These are phyloP conservation scores for Clistopyga incitator DNA, from an alignment of 2,888 invertebrate species.

Conservation along the genomic window DNA sequence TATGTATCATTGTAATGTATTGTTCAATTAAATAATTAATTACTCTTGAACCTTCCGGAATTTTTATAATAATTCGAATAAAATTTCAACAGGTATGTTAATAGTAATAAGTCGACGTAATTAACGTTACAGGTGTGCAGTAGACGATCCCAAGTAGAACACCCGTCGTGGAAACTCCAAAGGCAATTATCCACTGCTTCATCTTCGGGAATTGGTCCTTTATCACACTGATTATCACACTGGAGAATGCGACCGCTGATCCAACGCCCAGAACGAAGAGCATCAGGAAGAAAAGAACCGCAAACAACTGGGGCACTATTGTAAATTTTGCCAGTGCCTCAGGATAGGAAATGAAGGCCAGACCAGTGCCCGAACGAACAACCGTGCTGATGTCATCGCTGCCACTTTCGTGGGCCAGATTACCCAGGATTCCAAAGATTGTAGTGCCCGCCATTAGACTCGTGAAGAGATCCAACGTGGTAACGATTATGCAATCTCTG, in stretches of 20 bases:
- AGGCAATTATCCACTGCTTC: constrained; percentile 87
- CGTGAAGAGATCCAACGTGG: constrained; percentile 92
- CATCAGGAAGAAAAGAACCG: constrained; percentile 86
- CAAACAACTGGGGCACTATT: constrained; percentile 88
- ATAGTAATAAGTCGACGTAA: not conserved
- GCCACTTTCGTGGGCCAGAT: constrained; percentile 89
- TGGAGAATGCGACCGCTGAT: constrained; percentile 90
- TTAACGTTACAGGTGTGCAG: constrained; percentile 88
- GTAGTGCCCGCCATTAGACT: constrained; percentile 93
- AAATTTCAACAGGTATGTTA: not conserved
- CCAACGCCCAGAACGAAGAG: constrained; percentile 92
- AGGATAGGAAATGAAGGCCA: constrained; percentile 94
- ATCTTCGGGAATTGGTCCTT: constrained; percentile 88
- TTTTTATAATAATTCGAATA: not conserved
- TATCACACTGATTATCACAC: constrained; percentile 89
- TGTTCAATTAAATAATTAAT: not conserved
- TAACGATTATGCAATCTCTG: constrained; percentile 91
- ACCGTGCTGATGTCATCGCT: constrained; percentile 87
- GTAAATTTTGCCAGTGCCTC: constrained; percentile 92
- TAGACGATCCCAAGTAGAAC: constrained; percentile 89
- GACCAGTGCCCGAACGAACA: constrained; percentile 91
- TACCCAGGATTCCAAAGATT: constrained; percentile 93
- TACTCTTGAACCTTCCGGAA: not conserved
- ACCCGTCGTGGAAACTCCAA: constrained; percentile 85
- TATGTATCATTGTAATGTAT: not conserved